These are phyloP conservation scores for Gnathochromis pfefferi DNA, from an alignment of 2,113 vertebrate species.

Conservation along the genomic window DNA sequence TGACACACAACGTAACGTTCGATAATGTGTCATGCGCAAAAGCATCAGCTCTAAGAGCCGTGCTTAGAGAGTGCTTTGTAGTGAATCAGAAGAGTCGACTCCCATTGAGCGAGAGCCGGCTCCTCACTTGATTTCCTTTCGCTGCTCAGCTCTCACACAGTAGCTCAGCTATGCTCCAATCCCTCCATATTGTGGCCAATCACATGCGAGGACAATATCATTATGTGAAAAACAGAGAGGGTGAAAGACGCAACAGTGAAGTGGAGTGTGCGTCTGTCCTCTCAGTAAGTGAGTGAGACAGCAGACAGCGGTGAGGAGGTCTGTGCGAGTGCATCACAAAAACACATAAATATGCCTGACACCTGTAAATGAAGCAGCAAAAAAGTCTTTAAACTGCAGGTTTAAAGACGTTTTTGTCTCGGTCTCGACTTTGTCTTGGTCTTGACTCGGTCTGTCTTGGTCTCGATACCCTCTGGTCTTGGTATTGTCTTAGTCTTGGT, in stretches of 20 bases:
- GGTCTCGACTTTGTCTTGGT: background rate
- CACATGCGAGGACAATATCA: background rate
- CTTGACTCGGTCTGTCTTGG: background rate
- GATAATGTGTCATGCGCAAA: accelerated
- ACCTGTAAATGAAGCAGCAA: background rate
- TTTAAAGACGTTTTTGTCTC: background rate
- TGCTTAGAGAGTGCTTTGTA: background rate
- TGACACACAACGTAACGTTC: background rate
- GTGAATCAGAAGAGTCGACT: background rate
- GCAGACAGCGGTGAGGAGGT: background rate
- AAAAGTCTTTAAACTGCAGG: background rate
- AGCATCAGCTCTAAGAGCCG: background rate
- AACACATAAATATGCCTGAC: background rate
- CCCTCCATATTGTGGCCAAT: background rate
- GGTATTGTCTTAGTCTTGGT: background rate
- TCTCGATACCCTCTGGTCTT: background rate
- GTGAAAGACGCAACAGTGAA: background rate
- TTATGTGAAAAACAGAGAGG: background rate
- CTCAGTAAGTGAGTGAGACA: background rate
- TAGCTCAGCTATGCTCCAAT: background rate
- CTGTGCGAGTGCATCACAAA: background rate
- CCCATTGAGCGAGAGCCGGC: background rate
- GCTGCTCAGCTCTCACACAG: background rate
- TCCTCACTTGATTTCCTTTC: background rate
- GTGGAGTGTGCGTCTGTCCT: accelerated